Conservation (phyloP, 2,888 invertebrate genomes). For the Stenolophus ochropezus region DNA sequence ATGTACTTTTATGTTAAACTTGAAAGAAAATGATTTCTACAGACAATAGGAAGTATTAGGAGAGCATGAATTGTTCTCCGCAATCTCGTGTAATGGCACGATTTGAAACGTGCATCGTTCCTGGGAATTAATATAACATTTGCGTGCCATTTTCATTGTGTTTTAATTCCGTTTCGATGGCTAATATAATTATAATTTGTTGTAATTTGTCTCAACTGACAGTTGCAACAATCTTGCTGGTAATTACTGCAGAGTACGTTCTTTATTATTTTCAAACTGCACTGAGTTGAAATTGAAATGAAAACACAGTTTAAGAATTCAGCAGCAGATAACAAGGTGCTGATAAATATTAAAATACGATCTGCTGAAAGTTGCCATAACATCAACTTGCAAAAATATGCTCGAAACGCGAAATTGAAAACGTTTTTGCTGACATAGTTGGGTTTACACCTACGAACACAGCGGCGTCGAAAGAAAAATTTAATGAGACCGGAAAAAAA, state of each 20-base stretch:
- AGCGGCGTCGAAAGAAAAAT: neutral
- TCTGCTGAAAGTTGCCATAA: conserved; percentile 20
- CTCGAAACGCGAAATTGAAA: conserved; percentile 27
- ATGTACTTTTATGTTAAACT: too few species aligned
- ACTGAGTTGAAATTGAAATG: too few species aligned
- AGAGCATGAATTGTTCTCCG: neutral
- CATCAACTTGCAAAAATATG: conserved; percentile 21
- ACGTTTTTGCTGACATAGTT: conserved; percentile 20
- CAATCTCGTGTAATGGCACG: neutral
- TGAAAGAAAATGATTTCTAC: too few species aligned
- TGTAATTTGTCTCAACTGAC: conserved; percentile 37
- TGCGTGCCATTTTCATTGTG: conserved; percentile 35
- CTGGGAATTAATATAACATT: conserved; percentile 40
- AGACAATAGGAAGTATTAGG: neutral
- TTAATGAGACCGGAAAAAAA: neutral
- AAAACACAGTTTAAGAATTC: too few species aligned
- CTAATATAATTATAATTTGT: conserved; percentile 47
- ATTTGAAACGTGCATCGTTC: neutral
- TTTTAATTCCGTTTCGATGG: conserved; percentile 30
- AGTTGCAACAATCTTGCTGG: conserved; percentile 6
- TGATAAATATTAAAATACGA: conserved; percentile 17
- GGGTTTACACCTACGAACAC: conserved; percentile 19
- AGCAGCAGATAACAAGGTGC: conserved; percentile 26
- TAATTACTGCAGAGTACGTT: neutral
- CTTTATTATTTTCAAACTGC: conserved; percentile 9